A percentile compares a stretch with the other conserved stretches of the same genome.
These are phyloP conservation scores for Coregonus suidteri DNA, from an alignment of 2,797 vertebrate species.

Conservation along the genomic window DNA sequence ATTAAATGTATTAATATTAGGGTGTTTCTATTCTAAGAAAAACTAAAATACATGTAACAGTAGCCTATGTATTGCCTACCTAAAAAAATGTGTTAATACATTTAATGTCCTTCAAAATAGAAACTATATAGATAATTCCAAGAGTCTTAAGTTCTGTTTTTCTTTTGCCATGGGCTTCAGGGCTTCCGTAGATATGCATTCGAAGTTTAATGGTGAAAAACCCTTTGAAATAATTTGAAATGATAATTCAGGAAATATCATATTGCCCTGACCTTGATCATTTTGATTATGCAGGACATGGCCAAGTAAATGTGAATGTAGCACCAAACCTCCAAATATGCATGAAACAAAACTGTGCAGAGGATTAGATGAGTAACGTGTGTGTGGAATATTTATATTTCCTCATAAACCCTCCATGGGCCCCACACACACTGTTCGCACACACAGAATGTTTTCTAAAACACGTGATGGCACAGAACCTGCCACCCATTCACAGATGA, in stretches of 20 bases:
- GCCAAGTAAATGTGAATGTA: background rate
- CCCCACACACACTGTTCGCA: background rate
- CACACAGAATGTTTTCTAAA: background rate
- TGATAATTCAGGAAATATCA: background rate
- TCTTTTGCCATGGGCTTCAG: too few species aligned
- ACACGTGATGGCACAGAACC: background rate
- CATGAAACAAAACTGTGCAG: background rate
- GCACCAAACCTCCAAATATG: background rate
- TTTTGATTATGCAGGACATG: background rate
- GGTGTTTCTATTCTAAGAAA: too few species aligned
- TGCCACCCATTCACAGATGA: background rate
- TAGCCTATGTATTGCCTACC: too few species aligned
- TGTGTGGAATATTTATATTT: background rate
- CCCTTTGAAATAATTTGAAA: background rate
- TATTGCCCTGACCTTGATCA: background rate
- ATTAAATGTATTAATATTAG: too few species aligned
- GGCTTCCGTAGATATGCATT: background rate
- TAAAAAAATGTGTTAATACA: too few species aligned
- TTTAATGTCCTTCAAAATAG: too few species aligned
- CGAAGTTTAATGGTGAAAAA: background rate
- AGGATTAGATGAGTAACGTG: background rate
- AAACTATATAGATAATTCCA: too few species aligned
- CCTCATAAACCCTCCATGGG: background rate
- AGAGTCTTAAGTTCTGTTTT: too few species aligned
- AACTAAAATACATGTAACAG: too few species aligned